A percentile compares a stretch with the other conserved stretches of the same genome.
These are phyloP conservation scores for Candidula unifasciata DNA, from an alignment of 2,888 invertebrate genomes.

Conservation along the genomic window DNA sequence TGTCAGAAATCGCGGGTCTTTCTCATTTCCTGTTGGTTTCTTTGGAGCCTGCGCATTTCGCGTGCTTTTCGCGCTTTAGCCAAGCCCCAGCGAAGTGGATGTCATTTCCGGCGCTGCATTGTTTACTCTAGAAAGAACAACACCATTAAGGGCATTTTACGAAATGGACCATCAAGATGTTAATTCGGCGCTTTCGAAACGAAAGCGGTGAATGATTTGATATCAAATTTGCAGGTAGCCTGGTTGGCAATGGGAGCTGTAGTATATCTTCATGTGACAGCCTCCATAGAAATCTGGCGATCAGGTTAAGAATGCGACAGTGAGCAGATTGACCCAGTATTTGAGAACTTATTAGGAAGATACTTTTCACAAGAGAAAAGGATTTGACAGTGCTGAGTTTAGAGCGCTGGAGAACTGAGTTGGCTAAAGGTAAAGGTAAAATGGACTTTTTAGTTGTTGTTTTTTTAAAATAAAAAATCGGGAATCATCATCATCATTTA, in stretches of 20 bases:
- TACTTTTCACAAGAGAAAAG: too few species aligned
- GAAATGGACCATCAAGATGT: conserved; percentile 26
- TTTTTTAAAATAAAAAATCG: too few species aligned
- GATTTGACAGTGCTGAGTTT: too few species aligned
- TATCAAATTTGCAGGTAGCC: neutral
- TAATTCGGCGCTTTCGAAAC: neutral
- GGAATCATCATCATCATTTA: too few species aligned
- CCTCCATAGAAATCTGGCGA: too few species aligned
- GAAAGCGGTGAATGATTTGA: neutral
- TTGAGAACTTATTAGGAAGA: too few species aligned
- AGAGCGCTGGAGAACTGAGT: too few species aligned
- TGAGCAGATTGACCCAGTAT: too few species aligned
- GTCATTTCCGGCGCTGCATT: conserved; percentile 39
- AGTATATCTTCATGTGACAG: conserved; percentile 10
- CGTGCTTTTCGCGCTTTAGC: conserved; percentile 16
- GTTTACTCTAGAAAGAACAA: conserved; percentile 40
- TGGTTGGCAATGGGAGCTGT: too few species aligned
- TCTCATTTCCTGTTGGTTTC: conserved; percentile 33
- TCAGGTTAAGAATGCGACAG: too few species aligned
- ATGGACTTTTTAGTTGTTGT: too few species aligned
- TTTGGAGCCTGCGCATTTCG: neutral
- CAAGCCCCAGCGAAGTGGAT: conserved; percentile 3
- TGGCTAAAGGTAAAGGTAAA: too few species aligned
- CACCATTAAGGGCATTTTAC: conserved; percentile 33
- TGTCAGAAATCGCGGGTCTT: conserved; percentile 26